Evolutionary conservation across 2,113 vertebrate genomes (phyloP), one percentile per base, ranked within the genome.

Genomic region (Merops nubicus): DNA sequence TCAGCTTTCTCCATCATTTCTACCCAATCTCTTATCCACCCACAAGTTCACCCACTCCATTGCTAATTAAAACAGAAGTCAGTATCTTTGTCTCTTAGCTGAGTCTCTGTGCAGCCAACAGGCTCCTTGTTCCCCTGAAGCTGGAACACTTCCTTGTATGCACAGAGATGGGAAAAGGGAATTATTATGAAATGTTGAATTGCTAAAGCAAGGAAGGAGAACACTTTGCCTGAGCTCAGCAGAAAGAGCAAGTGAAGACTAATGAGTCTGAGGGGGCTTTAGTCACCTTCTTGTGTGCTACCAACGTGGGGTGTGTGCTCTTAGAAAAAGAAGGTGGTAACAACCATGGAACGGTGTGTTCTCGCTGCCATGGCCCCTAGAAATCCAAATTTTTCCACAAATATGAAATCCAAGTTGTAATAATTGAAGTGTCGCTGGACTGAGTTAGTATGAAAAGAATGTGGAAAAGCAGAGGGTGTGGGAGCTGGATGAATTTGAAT

Each of bases 41-140:
- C 91, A 92, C 95, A 65, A 38, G 36, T 79, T 94, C 92, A 87
- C 95, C 94, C 92, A 94, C 93, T 89, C 91, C 53, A 83, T 4
- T 96, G 91, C 90, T 96, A 96, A 95, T 94, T 95, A 97, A 97
- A 95, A 81, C 80, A 87, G 69, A 88, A 57, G 86, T 93, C 92
- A 75, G 10, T 89, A 87, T 91, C 83, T 91, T 81, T 92, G 76
- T 89, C 40, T 96, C 82, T 92, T 85, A 73, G 54, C 85, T 11
- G 2, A 68, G 43, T 56, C 62, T 69, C 59, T 28, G 64, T 57
- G 50, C 73, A 77, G 69, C 72, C 3, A 0, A 85, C 19, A 64
- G 51, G 83, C 56, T 78, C 80, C 43, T 28, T 5, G 11, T 72
- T 92, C 60, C 51, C 57, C 51, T 62, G 53, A 85, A 89, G 88